These are phyloP conservation scores for Protobothrops mucrosquamatus DNA, from an alignment of 2,113 vertebrate genomes.

Conservation along the genomic window DNA sequence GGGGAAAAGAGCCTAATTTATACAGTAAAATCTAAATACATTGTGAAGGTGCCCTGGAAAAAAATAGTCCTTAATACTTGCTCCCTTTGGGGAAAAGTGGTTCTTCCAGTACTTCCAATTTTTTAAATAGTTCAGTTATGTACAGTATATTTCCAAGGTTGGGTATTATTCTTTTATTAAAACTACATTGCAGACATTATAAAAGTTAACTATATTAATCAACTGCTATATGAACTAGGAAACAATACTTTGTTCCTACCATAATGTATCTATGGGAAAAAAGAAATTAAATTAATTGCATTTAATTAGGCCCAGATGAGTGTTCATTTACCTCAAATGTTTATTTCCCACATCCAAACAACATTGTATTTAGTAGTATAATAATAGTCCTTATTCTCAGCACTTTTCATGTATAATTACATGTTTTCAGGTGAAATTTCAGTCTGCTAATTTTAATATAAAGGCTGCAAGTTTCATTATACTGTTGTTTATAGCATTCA, in stretches of 20 bases:
- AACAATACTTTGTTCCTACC: neutral
- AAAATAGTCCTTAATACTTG: neutral
- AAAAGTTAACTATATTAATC: neutral
- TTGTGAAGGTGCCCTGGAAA: neutral
- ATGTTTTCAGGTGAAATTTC: slow-evolving; percentile 9
- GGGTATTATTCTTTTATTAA: neutral
- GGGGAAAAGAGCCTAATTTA: too few relatives aligned
- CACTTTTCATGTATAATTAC: neutral
- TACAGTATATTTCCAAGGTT: neutral
- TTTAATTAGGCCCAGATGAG: neutral
- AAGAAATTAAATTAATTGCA: neutral
- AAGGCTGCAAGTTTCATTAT: neutral
- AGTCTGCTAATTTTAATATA: neutral
- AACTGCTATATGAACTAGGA: neutral
- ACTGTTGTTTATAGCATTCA: neutral
- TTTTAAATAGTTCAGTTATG: neutral
- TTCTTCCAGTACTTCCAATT: neutral
- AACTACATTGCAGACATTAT: neutral
- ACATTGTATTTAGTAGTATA: neutral
- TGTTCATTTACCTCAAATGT: neutral
- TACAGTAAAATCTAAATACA: neutral
- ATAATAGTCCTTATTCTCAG: neutral
- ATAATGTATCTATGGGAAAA: neutral
- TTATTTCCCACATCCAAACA: slow-evolving; percentile 1
- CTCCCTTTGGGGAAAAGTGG: neutral